A percentile compares a stretch with the other conserved stretches of the same genome.
Conservation (phyloP, 92 coral and sea anemone genomes). For the Porites evermanni region DNA sequence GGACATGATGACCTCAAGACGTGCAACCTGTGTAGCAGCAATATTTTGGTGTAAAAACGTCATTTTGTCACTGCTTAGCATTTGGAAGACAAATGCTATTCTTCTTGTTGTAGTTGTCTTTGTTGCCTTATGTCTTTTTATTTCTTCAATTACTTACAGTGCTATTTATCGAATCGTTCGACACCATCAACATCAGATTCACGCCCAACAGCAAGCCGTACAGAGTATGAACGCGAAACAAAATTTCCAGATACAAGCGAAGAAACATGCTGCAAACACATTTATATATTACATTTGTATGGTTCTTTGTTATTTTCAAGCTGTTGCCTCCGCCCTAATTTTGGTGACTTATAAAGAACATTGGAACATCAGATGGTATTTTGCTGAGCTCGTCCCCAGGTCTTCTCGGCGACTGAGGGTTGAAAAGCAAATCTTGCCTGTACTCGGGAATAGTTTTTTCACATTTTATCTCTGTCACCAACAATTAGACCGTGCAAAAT, state of each 20-base stretch:
- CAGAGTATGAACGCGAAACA: neutral
- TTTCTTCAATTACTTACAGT: neutral
- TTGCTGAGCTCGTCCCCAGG: too few species aligned
- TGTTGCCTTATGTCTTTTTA: neutral
- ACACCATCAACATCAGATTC: neutral
- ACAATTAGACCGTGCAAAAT: too few species aligned
- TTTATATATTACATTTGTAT: neutral
- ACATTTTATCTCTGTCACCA: too few species aligned
- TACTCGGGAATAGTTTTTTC: too few species aligned
- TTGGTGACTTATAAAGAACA: neutral
- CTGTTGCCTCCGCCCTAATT: neutral
- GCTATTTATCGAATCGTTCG: neutral
- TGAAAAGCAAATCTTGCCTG: too few species aligned
- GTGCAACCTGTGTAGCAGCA: neutral
- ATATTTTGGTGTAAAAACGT: neutral
- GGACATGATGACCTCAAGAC: neutral
- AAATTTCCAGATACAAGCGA: neutral
- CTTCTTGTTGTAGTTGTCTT: neutral
- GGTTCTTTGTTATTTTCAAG: neutral
- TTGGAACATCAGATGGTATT: neutral
- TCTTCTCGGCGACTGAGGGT: too few species aligned
- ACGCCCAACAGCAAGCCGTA: neutral
- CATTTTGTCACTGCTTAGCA: neutral
- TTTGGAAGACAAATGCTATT: neutral
- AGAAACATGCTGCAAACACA: neutral